Base-by-base conservation (phyloP, 2,888 invertebrate genomes). In the Bombyx huttoni region DNA sequence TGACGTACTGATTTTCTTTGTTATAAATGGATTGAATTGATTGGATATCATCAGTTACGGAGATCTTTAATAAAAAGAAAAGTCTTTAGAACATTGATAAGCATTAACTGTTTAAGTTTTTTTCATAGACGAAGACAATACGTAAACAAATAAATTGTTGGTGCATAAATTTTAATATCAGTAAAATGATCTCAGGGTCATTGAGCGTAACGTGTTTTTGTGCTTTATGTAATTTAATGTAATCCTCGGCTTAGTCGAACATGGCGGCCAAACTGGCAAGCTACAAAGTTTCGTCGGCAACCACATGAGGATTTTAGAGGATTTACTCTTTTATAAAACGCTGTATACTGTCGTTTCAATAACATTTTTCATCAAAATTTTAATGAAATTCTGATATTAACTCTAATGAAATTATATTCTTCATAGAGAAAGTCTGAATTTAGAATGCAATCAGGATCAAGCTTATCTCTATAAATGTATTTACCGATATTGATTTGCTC, bases 241-340 rank as follows among this genome's bases (percentile, higher is more conserved):
- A 73, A 76, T 73, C 74, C 71, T 51, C 47, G 73, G 79, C 74
- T 81, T 81, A 79, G 67, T 61, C 62, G 58, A 67, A 66, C 65
- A 63, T 70, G 69, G 69, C 67, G 67, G 65, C 65, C 66, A 66
- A 73, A 76, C 72, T 68, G 72, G 66, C 65, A 66, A 75, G 70
- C 67, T 68, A 65, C 71, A 77, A 78, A 74, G 75, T 78, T 73
- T 73, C 65, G 61, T 65, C 70, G 68, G 61, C 70, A 79, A 73
- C 78, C 78, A 69, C 72, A 73, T 58, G 68, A 69, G 79, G 75
- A 77, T 79, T 80, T 78, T 65, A 64, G 62, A 65, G 73, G 77
- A 72, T 79, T 78, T 75, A 64, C 57, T 63, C 66, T 64, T 68
- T 65, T 73, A 64, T 63, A 68, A 70, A 74, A 69, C 63, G 66